Base-by-base conservation (phyloP, 2,797 vertebrate genomes). In the Alauda arvensis region DNA sequence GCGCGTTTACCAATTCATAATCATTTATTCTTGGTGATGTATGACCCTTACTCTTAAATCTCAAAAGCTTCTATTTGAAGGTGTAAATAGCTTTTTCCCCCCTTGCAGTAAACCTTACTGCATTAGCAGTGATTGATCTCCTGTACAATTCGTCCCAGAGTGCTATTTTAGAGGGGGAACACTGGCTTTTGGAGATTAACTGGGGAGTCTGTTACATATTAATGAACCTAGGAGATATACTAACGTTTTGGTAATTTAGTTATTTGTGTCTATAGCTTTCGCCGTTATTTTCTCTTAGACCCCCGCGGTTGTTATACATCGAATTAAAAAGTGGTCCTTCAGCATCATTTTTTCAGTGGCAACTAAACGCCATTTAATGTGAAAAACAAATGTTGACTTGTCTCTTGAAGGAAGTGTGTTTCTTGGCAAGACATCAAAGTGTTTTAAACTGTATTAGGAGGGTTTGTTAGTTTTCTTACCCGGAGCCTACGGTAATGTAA, bases 21-120 rank as follows among this genome's bases (percentile, higher is more conserved):
- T 97, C 96, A 97, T 98, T 98, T 97, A 96, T 98, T 97, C 97
- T 97, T 97, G 97, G 97, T 98, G 96, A 98, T 98, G 96, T 98
- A 98, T 98, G 97, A 96, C 95, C 97, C 96, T 97, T 97, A 97
- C 97, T 97, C 96, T 97, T 97, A 97, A 97, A 98, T 98, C 97
- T 98, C 97, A 98, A 98, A 97, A 97, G 97, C 96, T 97, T 97
- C 97, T 97, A 97, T 98, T 97, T 97, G 97, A 97, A 97, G 97
- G 97, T 98, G 97, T 97, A 97, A 98, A 97, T 97, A 97, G 97
- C 96, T 96, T 97, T 94, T 89, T 66, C 46, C 93, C 77, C 93
- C 95, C 93, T 96, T 96, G 96, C 95, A 97, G 97, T 97, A 98
- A 98, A 97, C 97, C 97, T 97, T 97, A 95, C 94, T 97, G 97